Conservation (phyloP, 2,797 vertebrate genomes). For the Dendrocincla tyrannina region DNA sequence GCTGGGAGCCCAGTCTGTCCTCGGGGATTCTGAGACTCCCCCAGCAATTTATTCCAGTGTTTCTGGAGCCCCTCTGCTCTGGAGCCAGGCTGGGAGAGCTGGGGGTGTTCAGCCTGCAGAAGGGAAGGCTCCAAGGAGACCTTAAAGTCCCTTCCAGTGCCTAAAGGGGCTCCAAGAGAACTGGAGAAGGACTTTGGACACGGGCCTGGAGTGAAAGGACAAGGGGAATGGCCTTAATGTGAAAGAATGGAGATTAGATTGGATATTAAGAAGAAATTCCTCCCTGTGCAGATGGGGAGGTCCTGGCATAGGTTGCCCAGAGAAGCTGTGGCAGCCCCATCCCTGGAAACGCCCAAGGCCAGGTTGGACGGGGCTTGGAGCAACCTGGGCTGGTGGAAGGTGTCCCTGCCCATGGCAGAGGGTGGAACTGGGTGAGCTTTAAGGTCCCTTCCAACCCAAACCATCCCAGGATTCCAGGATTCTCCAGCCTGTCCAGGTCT, state of each 20-base stretch:
- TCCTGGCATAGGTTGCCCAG: not conserved
- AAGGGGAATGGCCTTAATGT: not conserved
- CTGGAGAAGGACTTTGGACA: not conserved
- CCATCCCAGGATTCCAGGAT: not conserved
- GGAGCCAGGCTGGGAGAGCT: not conserved
- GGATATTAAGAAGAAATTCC: not conserved
- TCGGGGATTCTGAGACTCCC: not conserved
- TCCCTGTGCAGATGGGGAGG: not conserved
- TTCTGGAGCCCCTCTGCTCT: not conserved
- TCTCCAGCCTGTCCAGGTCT: not conserved
- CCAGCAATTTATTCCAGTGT: not conserved
- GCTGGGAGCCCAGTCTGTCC: not conserved
- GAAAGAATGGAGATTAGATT: not conserved
- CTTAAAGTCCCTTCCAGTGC: not conserved
- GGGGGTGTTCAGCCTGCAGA: not conserved
- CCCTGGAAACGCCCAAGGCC: not conserved
- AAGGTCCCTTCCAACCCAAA: not conserved
- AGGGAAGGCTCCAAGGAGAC: not conserved
- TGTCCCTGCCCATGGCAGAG: not conserved
- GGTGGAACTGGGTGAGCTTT: fast-evolving
- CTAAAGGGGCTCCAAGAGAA: not conserved
- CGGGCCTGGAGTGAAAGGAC: not conserved
- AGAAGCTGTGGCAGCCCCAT: not conserved
- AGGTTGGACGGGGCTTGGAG: not conserved
- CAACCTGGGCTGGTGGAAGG: fast-evolving